Evolutionary conservation across 92 coral and sea anemone genomes (phyloP).

Genomic region (Epizoanthus stellaris): DNA sequence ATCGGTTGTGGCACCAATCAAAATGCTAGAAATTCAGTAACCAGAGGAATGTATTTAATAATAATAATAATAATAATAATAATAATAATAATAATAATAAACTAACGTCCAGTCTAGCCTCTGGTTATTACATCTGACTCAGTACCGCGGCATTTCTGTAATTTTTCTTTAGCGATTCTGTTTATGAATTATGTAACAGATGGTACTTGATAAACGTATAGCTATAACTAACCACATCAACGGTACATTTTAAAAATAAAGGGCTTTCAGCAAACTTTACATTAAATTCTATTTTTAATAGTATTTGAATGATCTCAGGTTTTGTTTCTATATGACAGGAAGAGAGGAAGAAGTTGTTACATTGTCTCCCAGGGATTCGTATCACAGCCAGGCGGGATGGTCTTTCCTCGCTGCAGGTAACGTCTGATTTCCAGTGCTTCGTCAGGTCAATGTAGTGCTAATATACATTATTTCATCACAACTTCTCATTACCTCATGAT

Average conservation of each 20-base stretch:
- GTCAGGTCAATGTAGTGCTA: background rate
- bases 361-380: constrained; percentile 80
- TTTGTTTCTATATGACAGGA: constrained; percentile 46
- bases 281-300: background rate
- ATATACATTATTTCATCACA: background rate
- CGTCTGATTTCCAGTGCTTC: background rate
- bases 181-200: no score
- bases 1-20: no score
- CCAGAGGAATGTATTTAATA: no score
- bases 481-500: no score
- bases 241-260: background rate
- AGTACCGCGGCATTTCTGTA: no score
- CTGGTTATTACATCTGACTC: background rate
- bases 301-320: background rate
- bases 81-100: no score
- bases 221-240: background rate
- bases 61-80: no score
- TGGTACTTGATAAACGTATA: no score
- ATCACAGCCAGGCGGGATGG: constrained; percentile 85
- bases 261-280: background rate
- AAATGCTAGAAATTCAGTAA: no score
- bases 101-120: background rate
- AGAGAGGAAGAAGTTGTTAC: constrained; percentile 73
- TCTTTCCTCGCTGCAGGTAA: constrained; percentile 92
- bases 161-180: no score